Evolutionary conservation across 2,888 invertebrate genomes (phyloP), one percentile per base, ranked within the genome.

Genomic region (Rotaria magnacalcarata): DNA sequence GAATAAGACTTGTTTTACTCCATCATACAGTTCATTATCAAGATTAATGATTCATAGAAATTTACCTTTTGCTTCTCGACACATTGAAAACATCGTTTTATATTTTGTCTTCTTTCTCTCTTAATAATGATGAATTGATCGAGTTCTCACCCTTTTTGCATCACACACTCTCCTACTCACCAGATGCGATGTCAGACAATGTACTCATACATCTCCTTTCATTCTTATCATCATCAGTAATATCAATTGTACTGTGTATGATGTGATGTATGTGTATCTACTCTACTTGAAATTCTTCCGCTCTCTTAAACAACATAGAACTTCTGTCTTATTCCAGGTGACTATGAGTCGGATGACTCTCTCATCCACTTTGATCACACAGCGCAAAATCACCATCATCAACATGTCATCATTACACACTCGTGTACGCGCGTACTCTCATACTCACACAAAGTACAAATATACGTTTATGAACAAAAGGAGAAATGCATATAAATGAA

Each of bases 101-200:
- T 34, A 67, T 14, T 34, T 67, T 27, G 67, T 14, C 27, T 67
- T 27, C 6, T 24, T 27, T 27, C 6, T 60, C 67, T 27, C 34
- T 67, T 67, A 67, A 34, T 67, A 67, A 67, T 67, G 67, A 67
- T 34, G 27, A 67, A 67, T 67, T 34, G 34, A 67, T 67, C 11
- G 19, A 67, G 14, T 67, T 67, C 67, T 27, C 67, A 67, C 67
- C 27, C 16, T 34, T 27, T 52, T 16, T 52, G 10, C 50, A 50
- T 50, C 50, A 11, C 50, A 34, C 34, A 34, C 52, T 14, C 34
- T 67, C 16, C 67, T 34, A 34, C 67, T 67, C 27, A 67, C 67
- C 67, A 67, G 67, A 67, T 67, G 67, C 16, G 67, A 67, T 67
- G 67, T 67, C 67, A 67, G 67, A 67, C 67, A 67, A 67, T 27